Base-by-base conservation (phyloP, 2,113 vertebrate genomes). In the Corydoras sp. region DNA sequence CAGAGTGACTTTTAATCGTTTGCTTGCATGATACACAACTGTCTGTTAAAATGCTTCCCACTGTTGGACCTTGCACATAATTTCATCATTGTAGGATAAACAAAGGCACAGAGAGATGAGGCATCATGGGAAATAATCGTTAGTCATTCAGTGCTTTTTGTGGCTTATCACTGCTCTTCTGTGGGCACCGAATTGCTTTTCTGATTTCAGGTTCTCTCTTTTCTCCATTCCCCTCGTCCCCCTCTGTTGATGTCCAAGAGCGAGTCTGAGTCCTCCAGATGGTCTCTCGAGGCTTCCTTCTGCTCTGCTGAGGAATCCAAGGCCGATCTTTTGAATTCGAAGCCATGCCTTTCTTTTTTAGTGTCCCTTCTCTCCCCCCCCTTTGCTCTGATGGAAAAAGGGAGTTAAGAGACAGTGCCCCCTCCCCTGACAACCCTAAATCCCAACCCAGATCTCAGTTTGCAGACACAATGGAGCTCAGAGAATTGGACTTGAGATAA, bases 401-500 rank as follows among this genome's bases (percentile, higher is more conserved):
- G 61, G 59, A 53, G 51, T 53, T 53, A 53, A 43, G 51, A 53
- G 51, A 53, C 51, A 53, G 51, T 53, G 51, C 35, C 50, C 51
- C 55, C 48, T 30, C 62, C 30, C 62, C 56, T 50, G 9, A 10
- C 48, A 50, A 24, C 43, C 69, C 61, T 82, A 80, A 88, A 86
- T 86, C 87, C 85, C 80, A 64, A 53, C 72, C 81, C 81, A 79
- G 72, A 82, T 80, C 82, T 85, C 83, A 80, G 82, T 86, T 86
- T 87, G 82, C 82, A 81, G 81, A 85, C 86, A 88, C 87, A 88
- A 90, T 85, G 83, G 86, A 76, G 82, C 84, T 83, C 77, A 77
- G 84, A 87, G 86, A 87, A 87, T 86, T 85, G 83, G 82, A 84
- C 87, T 86, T 87, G 77, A 84, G 87, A 88, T 87, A 90, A 90